Evolutionary conservation across 2,888 invertebrate species (phyloP).

Genomic region (Plebejus melissa): DNA sequence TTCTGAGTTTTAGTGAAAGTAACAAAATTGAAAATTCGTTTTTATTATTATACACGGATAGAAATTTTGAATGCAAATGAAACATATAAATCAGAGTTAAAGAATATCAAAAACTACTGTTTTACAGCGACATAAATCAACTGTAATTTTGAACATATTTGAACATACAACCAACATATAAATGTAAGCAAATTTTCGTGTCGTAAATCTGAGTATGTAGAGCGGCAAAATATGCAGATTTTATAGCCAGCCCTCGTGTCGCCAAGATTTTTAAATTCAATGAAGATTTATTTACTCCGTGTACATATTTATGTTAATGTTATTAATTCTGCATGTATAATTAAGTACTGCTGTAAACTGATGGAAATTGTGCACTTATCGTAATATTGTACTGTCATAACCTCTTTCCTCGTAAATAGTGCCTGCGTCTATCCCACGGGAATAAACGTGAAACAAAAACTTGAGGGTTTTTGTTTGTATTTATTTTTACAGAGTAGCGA

Average conservation of each 20-base stretch:
- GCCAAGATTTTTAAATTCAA: constrained; percentile 27
- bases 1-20: no score
- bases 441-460: no score
- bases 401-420: no score
- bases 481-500: no score
- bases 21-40: no score
- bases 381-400: neutral
- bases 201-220: constrained; percentile 11
- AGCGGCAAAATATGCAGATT: constrained; percentile 19
- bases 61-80: neutral
- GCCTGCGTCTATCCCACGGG: no score
- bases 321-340: constrained; percentile 9
- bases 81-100: constrained; percentile 1
- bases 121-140: neutral
- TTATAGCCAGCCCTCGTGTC: constrained; percentile 22
- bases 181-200: constrained; percentile 5
- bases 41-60: no score
- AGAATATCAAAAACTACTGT: constrained; percentile 1
- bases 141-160: constrained; percentile 1
- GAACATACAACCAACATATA: neutral
- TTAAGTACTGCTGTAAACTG: neutral
- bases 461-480: no score
- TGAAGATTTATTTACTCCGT: constrained; percentile 19
- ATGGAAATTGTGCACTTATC: neutral
- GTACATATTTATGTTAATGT: constrained; percentile 14